Evolutionary conservation across 1,140 invertebrate genomes (phyloP).

Genomic region (Meloidogyne chitwoodi): DNA sequence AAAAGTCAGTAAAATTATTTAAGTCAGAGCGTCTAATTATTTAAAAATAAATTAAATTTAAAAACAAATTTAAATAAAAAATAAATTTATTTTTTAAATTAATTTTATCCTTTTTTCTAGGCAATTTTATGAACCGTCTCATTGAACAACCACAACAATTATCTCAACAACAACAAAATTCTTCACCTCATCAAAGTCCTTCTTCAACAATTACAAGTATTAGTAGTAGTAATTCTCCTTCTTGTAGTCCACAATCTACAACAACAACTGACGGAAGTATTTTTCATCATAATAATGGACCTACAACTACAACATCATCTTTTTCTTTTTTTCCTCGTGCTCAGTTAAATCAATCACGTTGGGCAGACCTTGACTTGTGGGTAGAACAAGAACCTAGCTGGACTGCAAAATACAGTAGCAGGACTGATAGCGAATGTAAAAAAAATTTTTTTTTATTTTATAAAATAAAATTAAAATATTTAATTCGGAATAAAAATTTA

Average conservation of each 20-base stretch:
- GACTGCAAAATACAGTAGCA: conserved; percentile 30
- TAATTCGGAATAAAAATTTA: too few relatives aligned
- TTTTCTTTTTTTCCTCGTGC: background rate
- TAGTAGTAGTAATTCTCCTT: background rate
- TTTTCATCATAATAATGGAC: background rate
- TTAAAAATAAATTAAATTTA: background rate
- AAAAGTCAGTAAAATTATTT: too few relatives aligned
- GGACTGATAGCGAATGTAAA: background rate
- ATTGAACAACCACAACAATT: background rate
- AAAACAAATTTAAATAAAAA: background rate
- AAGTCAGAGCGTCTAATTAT: too few relatives aligned
- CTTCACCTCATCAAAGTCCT: background rate
- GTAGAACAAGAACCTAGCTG: conserved; percentile 32
- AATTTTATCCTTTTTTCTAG: background rate
- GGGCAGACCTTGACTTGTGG: conserved; percentile 48
- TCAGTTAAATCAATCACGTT: conserved; percentile 20
- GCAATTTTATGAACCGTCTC: background rate
- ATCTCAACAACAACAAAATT: background rate
- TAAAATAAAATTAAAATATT: too few relatives aligned
- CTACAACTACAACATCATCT: background rate
- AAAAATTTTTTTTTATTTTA: background rate
- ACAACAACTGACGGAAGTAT: background rate
- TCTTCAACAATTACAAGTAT: background rate
- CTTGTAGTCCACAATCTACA: background rate
- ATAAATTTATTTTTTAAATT: too few relatives aligned